Evolutionary conservation across 2,888 invertebrate species (phyloP).

Genomic region (Halictus quadricinctus): DNA sequence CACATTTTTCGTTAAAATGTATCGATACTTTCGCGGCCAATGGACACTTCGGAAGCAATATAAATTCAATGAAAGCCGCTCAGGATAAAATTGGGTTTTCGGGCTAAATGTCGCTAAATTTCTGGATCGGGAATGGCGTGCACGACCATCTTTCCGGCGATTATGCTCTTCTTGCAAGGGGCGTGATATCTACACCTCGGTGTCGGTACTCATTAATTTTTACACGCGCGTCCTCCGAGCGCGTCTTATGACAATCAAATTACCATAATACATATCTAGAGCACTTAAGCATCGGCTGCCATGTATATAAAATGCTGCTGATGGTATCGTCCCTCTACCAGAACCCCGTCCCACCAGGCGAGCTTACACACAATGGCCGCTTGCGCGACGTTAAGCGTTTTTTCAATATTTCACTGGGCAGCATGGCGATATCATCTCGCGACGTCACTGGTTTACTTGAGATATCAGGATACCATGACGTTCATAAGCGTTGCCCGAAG

Average conservation of each 20-base stretch:
- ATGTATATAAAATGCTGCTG: conserved; percentile 24
- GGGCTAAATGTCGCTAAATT: not conserved
- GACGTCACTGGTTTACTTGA: conserved; percentile 32
- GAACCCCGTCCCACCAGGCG: not conserved
- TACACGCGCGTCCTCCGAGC: not conserved
- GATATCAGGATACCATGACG: conserved; percentile 45
- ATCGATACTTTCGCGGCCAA: not conserved
- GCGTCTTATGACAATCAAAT: conserved; percentile 23
- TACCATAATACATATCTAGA: conserved; percentile 48
- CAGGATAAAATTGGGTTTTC: not conserved
- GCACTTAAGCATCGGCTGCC: conserved; percentile 18
- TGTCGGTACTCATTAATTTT: not conserved
- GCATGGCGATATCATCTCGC: conserved; percentile 33
- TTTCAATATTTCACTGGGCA: conserved; percentile 27
- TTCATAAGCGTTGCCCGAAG: not conserved
- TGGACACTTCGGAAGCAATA: no score
- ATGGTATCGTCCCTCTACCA: conserved; percentile 41
- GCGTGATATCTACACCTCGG: conserved; percentile 24
- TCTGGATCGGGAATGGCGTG: not conserved
- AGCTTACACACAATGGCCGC: not conserved
- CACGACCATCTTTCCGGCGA: not conserved
- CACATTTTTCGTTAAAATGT: not conserved
- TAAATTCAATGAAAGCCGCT: not conserved
- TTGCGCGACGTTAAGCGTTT: conserved; percentile 21
- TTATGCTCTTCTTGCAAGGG: not conserved